Conservation (phyloP, 1,140 invertebrate species). For the Dolichoris vasculosae region DNA sequence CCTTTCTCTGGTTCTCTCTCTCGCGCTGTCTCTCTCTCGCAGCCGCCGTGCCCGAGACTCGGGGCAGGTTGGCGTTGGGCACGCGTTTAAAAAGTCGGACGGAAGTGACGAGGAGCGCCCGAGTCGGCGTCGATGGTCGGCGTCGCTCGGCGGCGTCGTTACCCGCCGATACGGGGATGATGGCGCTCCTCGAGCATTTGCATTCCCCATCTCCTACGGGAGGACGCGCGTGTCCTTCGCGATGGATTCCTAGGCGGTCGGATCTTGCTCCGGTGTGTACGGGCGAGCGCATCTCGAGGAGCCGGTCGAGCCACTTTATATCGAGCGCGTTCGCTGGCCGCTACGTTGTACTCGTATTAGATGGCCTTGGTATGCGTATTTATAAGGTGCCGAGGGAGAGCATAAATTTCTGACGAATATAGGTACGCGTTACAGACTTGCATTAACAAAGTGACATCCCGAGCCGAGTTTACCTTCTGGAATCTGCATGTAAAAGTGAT, state of each 20-base stretch:
- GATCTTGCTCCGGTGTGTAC: not conserved
- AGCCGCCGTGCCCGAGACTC: not conserved
- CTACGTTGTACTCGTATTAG: conserved; percentile 30
- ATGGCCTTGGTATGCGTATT: conserved; percentile 33
- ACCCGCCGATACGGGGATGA: conserved; percentile 13
- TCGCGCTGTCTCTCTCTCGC: not conserved
- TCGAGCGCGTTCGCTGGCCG: conserved; percentile 33
- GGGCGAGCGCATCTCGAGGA: conserved; percentile 27
- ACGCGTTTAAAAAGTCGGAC: conserved; percentile 51
- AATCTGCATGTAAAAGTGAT: conserved; percentile 2
- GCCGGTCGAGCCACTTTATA: conserved; percentile 52
- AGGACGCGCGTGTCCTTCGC: not conserved
- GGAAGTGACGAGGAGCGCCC: conserved; percentile 54
- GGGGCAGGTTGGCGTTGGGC: conserved; percentile 44
- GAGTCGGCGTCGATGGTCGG: conserved; percentile 50
- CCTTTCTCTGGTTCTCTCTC: not conserved
- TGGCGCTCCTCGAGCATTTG: not conserved
- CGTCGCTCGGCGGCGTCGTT: conserved; percentile 46
- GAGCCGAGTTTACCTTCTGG: not conserved
- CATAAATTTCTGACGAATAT: conserved; percentile 52
- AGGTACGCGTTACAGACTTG: conserved; percentile 16
- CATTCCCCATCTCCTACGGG: not conserved
- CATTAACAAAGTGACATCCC: conserved; percentile 17
- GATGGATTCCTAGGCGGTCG: not conserved
- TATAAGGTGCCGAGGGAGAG: not conserved